Percentiles rank a stretch among this genome's conserved stretches.
These are phyloP conservation scores for Lophochroa leadbeateri DNA, from an alignment of 2,113 vertebrate species.

Conservation along the genomic window DNA sequence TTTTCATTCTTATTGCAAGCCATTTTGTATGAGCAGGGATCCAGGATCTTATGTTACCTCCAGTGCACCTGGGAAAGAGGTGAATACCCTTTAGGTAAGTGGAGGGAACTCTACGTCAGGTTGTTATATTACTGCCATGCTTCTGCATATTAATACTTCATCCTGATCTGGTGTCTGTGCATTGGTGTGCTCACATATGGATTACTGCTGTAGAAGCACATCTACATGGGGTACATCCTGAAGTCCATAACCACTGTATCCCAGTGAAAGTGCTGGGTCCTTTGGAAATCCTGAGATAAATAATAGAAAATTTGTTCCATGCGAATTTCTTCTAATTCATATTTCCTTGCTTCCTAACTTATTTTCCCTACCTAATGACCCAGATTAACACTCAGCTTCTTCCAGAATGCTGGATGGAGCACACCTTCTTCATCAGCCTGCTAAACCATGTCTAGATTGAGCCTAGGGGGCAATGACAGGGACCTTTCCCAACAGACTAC, in stretches of 20 bases:
- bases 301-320: background rate
- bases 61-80: background rate
- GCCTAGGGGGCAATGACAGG: background rate
- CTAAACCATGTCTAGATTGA: background rate
- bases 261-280: background rate
- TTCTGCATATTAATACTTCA: background rate
- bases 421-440: background rate
- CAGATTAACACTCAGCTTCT: background rate
- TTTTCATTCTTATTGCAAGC: background rate
- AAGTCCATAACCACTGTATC: background rate
- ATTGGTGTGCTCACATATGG: rapidly evolving
- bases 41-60: background rate
- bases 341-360: background rate
- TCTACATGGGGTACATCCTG: background rate
- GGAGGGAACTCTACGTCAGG: background rate
- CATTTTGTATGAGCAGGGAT: background rate
- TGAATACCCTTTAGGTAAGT: background rate
- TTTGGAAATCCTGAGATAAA: background rate
- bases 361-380: background rate
- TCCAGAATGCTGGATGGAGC: background rate
- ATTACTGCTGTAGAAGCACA: background rate
- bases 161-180: background rate
- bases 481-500: background rate
- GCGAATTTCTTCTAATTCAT: background rate
- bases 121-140: background rate